Conservation (phyloP, 1,140 invertebrate genomes). For the Caenorhabditis brenneri region DNA sequence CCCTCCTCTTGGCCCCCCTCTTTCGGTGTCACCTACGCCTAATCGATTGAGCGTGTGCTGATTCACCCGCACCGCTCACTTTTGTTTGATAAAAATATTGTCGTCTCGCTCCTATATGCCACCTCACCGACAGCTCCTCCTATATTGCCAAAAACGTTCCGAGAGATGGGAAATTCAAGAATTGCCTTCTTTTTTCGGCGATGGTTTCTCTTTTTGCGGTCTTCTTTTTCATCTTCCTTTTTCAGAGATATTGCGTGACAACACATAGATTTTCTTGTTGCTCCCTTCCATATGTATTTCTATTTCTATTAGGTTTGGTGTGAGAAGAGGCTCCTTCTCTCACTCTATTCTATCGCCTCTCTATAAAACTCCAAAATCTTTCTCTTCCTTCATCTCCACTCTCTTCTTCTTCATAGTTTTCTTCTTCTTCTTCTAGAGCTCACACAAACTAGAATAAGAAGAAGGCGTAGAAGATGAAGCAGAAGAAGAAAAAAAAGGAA, state of each 20-base stretch:
- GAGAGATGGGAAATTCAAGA: neutral
- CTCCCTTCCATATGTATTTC: constrained; percentile 20
- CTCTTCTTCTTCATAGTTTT: neutral
- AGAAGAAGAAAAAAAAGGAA: constrained; percentile 25
- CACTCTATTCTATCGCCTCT: constrained; percentile 25
- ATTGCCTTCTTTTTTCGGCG: neutral
- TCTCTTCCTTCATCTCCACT: neutral
- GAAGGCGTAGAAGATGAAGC: neutral
- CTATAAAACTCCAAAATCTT: constrained; percentile 29
- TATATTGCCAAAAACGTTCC: neutral
- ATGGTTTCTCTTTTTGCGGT: neutral
- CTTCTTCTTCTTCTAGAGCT: neutral
- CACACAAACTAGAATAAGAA: no score
- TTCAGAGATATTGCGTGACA: constrained; percentile 24
- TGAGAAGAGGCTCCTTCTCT: neutral
- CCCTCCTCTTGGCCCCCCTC: neutral
- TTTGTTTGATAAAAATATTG: constrained; percentile 44
- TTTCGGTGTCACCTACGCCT: neutral
- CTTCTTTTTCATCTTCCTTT: neutral
- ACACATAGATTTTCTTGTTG: neutral
- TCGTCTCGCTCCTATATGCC: neutral
- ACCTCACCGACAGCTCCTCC: constrained; percentile 2
- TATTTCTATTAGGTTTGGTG: constrained; percentile 1
- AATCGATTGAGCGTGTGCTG: constrained; percentile 12
- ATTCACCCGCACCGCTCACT: constrained; percentile 1